Base-by-base conservation (phyloP, 2,888 invertebrate genomes). In the Anarsia innoxiella region DNA sequence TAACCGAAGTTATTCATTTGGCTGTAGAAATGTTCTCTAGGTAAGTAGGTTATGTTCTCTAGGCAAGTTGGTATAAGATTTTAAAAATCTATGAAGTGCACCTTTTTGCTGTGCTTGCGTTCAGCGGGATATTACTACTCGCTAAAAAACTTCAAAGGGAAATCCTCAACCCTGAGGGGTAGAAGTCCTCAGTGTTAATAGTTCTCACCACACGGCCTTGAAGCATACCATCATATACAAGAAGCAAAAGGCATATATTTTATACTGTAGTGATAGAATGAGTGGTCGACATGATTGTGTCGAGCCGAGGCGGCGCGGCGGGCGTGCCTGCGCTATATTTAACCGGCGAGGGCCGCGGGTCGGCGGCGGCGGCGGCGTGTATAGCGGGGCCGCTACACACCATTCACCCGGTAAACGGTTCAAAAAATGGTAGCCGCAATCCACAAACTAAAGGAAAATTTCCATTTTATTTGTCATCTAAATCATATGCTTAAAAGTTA, bases 241-340 rank as follows among this genome's bases (percentile, higher is more conserved):
- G 27, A 28, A 6, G 35, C 16, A 16, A 28, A 23, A 38, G 33
- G 34, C n/a, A 26, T 27, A n/a, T 34, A 30, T n/a, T 26, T 49
- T 56, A 57, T 53, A n/a, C n/a, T 49, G 36, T 48, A 45, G 37
- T 46, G 49, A 46, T 47, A 49, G 64, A 59, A 64, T 56, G 61
- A 71, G 72, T 68, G 63, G 69, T 71, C 66, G 71, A 68, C 67
- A 62, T 63, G 69, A 75, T 74, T 75, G 75, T 76, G 67, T 59
- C 61, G 71, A 60, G 60, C 62, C 53, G 58, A 56, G 53, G 45
- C 47, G 55, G 50, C n/a, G n/a, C 61, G 69, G 71, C 72, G 64
- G 69, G 78, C 75, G 71, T 73, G 79, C 74, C 70, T 59, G 70
- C 55, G 72, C 82, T 83, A 83, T 73, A 80, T 80, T 68, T 82